Conservation (phyloP, 2,797 vertebrate species). For the Premnoplex brunnescens region DNA sequence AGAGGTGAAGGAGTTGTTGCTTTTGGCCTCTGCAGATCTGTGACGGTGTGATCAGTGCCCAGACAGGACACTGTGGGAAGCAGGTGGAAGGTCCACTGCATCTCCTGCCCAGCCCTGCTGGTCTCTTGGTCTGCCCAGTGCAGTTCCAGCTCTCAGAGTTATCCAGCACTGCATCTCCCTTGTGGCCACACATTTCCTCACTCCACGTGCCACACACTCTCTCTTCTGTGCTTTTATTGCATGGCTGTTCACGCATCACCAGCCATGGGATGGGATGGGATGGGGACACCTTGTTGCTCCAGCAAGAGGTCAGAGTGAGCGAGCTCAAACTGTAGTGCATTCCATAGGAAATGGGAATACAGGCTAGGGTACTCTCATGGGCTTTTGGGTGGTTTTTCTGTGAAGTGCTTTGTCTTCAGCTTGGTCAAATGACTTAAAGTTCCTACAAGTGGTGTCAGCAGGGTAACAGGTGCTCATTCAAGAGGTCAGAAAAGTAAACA, state of each 20-base stretch:
- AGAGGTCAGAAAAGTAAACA: neutral
- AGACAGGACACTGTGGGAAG: neutral
- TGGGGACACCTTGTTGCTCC: neutral
- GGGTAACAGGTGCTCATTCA: neutral
- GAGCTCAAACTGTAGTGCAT: neutral
- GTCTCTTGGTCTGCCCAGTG: neutral
- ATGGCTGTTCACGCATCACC: neutral
- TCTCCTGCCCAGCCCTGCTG: neutral
- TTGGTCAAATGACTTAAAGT: neutral
- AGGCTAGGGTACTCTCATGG: neutral
- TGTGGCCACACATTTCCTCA: neutral
- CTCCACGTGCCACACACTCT: fast-evolving
- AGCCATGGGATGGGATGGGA: neutral
- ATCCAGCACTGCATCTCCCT: neutral
- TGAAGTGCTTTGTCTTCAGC: neutral
- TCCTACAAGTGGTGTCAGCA: neutral
- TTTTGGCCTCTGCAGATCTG: neutral
- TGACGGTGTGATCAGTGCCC: neutral
- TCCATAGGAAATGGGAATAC: neutral
- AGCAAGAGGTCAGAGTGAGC: neutral
- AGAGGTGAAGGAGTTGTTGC: neutral
- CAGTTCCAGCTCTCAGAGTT: neutral
- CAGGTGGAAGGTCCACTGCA: neutral
- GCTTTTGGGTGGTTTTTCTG: neutral
- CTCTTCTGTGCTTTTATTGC: neutral